Base-by-base conservation (phyloP, 2,113 vertebrate species). In the Synodontis membranacea region DNA sequence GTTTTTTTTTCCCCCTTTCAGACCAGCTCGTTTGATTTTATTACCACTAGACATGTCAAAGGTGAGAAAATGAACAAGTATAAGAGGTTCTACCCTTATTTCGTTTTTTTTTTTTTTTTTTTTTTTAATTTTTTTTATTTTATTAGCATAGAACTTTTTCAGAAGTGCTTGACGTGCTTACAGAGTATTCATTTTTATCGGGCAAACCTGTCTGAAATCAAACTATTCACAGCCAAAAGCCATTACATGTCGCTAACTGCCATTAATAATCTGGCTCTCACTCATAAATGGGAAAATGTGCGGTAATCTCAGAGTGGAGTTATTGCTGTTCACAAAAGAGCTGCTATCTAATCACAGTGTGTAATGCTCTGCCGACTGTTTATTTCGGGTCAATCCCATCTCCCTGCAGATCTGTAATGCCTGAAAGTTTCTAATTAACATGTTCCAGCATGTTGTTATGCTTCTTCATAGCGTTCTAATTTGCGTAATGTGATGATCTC, bases 401-500 rank as follows among this genome's bases (percentile, higher is more conserved):
- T 89, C 80, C 80, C 83, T 68, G 70, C 34, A 48, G 81, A 87
- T 87, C 84, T 88, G 84, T 84, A 84, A 88, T 88, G 88, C 85
- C 85, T 88, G 82, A 88, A 88, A 85, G 79, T 91, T 89, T 89
- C 85, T 88, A 89, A 91, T 91, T 91, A 91, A 89, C 90, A 88
- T 89, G 90, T 88, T 89, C 82, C 87, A 85, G 85, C 72, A 28
- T 86, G 90, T 91, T 86, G 88, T 89, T 89, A 76, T 87, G 84
- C 87, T 87, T 81, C 78, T 88, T 83, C 85, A 88, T 83, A 83
- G 86, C 60, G 6, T 89, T 88, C 89, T 93, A 87, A 92, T 93
- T 92, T 89, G 87, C 88, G 89, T 93, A 92, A 92, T 90, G 88
- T 90, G 86, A 90, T 93, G 93, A 93, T 92, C 88, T 91, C 86